Conservation (phyloP, 2,888 invertebrate genomes). For the Apantesis nais region DNA sequence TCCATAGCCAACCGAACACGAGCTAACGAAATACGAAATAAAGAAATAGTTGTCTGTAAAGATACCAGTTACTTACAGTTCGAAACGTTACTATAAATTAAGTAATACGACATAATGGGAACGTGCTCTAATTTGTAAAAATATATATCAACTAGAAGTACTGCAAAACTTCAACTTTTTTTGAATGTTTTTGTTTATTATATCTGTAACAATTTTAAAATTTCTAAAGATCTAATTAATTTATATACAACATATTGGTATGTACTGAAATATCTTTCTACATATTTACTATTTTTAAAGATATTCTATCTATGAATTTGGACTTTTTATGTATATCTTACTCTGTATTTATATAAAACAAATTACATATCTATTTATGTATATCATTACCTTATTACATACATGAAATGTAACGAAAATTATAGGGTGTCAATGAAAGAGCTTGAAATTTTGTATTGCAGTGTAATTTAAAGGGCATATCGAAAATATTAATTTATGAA, state of each 20-base stretch:
- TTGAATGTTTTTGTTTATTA: neutral
- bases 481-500: slow-evolving; percentile 3
- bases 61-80: too few relatives aligned
- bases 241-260: slow-evolving; percentile 1
- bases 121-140: neutral
- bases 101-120: neutral
- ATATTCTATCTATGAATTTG: slow-evolving; percentile 16
- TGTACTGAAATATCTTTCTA: slow-evolving; percentile 18
- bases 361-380: slow-evolving; percentile 36
- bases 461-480: slow-evolving; percentile 9
- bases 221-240: slow-evolving; percentile 3
- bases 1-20: too few relatives aligned
- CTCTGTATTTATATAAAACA: slow-evolving; percentile 15
- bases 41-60: too few relatives aligned
- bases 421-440: slow-evolving; percentile 18
- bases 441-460: slow-evolving; percentile 36
- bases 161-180: neutral
- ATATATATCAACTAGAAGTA: neutral
- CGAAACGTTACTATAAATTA: too few relatives aligned
- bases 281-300: slow-evolving; percentile 21
- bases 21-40: too few relatives aligned
- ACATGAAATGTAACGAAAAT: slow-evolving; percentile 17
- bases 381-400: slow-evolving; percentile 14
- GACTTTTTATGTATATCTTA: slow-evolving; percentile 15
- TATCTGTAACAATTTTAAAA: neutral